Base-by-base conservation (phyloP, 2,113 vertebrate genomes). In the Gymnobelideus leadbeateri region DNA sequence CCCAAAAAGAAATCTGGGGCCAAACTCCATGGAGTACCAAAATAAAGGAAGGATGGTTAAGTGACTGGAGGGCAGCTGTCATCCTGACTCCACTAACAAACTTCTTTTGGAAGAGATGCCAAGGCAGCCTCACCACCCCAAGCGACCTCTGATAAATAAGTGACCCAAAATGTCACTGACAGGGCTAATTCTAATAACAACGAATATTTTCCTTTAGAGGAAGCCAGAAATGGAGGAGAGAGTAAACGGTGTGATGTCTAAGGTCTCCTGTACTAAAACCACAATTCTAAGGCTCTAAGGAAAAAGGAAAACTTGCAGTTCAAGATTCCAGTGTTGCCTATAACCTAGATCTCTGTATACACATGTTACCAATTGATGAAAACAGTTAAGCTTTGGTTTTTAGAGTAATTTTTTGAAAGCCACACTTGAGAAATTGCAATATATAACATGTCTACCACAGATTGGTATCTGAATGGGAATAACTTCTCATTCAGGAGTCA, bases 131-230 rank as follows among this genome's bases (percentile, higher is more conserved):
- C n/a, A 43, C 8, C n/a, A 84, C 43, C 19, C 2, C 3, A n/a
- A n/a, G 61, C 14, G n/a, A 77, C 19, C 31, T 77, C 9, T 11
- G 10, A 61, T 12, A 68, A 68, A 37, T 37, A 68, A 68, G 31
- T 14, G 3, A 68, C 96, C 95, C 93, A 51, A 96, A 95, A 90
- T 95, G 95, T 93, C 51, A 92, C 51, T 96, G 57, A 96, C 49
- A 95, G 90, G 89, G 91, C 12, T 97, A 95, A 95, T 96, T 96
- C 96, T 43, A 96, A 95, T 92, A 97, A 95, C 25, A 95, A 92
- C 54, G 61, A 84, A 84, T 37, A 68, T 94, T 97, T 97, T 97
- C 92, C 51, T 96, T 68, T 55, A 98, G 4, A n/a, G 57, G 92
- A 97, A 96, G 91, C 51, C 92, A 92, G 93, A 97, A 95, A 43